Base-by-base conservation (phyloP, 2,797 vertebrate species). In the Parotocinclus haroldoi region DNA sequence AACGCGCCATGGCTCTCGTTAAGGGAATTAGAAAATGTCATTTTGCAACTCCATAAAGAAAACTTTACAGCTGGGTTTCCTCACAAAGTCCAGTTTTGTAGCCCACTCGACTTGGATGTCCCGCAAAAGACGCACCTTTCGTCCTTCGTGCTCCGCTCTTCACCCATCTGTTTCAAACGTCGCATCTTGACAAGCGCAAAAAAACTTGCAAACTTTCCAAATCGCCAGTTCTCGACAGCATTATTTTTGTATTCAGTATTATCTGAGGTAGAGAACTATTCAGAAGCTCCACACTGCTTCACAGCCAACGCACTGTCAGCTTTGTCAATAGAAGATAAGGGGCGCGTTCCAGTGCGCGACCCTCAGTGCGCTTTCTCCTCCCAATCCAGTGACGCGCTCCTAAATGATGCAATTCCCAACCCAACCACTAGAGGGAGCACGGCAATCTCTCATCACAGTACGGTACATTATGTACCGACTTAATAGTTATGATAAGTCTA, bases 1-100 rank as follows among this genome's bases (percentile, higher is more conserved):
- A 92, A 89, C 84, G 83, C 91, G 83, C 87, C 78, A 85, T 87
- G 85, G 85, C 92, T 94, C 77, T 85, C 89, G 91, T 93, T 93
- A 84, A 87, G 84, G 84, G 77, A 50, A 50, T 90, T 91, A 68
- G 86, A 83, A 82, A 91, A 88, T 89, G 91, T 92, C 96, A 99
- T 99, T 89, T 91, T 90, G 78, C 84, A 82, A 78, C 79, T 85
- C 88, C 89, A 91, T 91, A 83, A 83, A 90, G 84, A 85, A 61
- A 84, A 86, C 57, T 83, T 89, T 66, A 50, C 48, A 50, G 48
- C 4, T 14, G 48, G n/a, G 48, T 50, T 50, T 9, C 48, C 48
- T 13, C 14, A 14, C 13, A 50, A 50, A 50, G 48, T 50, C 48
- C 48, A 13, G 14, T 50, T 8, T 14, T 50, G 48, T 2, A 6